Base-by-base conservation (phyloP, 2,888 invertebrate genomes). In the Idaea aversata region DNA sequence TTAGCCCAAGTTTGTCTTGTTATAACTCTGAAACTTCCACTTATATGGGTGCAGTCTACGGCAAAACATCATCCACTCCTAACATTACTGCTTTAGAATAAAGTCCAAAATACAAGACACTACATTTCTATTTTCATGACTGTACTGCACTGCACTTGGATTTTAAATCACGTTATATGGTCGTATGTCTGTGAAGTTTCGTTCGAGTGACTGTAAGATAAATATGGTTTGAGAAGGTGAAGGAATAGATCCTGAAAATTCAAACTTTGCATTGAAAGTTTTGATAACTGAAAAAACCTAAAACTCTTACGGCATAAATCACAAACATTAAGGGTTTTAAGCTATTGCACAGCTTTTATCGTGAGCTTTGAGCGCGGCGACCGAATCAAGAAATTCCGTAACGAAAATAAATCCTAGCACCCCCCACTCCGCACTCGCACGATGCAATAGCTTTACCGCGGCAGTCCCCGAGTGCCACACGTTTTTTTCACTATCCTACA, bases 1-100 rank as follows among this genome's bases (percentile, higher is more conserved):
- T 86, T 87, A 88, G 83, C 76, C 76, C 76, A 85, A 88, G 86
- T 87, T 88, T 83, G 83, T 80, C 87, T 88, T 85, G 88, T 88
- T 88, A 87, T 84, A 86, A 87, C 84, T 85, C 82, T 62, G 65
- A 60, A 69, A 72, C 70, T 72, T 69, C 35, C 71, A 70, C 74
- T 75, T 72, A 68, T 69, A 47, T 47, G 47, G 1, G 47, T 47
- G 7, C 47, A 5, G 47, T 47, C 47, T 47, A 47, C 47, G 47
- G 47, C 47, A 10, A 47, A 47, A 47, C 10, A 10, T 47, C 47
- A 47, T 10, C 47, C 3, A 13, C 47, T 13, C 10, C 47, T 4
- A 66, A 66, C 67, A 63, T 69, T 70, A 63, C 64, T 65, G 66
- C 67, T 66, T 67, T 64, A 72, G 67, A 59, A 67, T 59, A 70